These are phyloP conservation scores for Chunga burmeisteri DNA, from an alignment of 2,113 vertebrate genomes.

Conservation along the genomic window DNA sequence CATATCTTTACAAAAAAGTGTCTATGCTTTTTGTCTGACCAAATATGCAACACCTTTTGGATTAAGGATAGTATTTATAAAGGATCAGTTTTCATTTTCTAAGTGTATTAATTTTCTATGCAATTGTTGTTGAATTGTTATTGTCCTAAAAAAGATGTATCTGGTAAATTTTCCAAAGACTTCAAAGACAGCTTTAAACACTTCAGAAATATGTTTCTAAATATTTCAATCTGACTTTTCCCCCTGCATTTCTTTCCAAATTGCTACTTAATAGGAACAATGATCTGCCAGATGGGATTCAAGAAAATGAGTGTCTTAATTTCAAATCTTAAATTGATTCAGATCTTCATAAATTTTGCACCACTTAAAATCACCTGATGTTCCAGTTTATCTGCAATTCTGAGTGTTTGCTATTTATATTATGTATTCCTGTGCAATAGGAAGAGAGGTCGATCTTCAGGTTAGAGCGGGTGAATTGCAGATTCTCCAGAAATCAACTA, in stretches of 20 bases:
- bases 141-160: constrained; percentile 11
- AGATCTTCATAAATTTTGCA: neutral
- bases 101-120: constrained; percentile 56
- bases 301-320: neutral
- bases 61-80: constrained; percentile 74
- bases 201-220: constrained; percentile 20
- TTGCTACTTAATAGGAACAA: neutral
- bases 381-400: neutral
- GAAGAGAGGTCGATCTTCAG: neutral
- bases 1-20: constrained; percentile 69
- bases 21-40: constrained; percentile 71
- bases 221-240: constrained; percentile 12
- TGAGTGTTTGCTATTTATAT: neutral
- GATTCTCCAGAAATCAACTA: neutral
- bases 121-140: constrained; percentile 38
- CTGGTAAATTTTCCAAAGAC: constrained; percentile 47
- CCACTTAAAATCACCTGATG: neutral
- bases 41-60: constrained; percentile 63
- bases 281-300: neutral
- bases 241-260: constrained; percentile 35
- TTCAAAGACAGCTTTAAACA: constrained; percentile 35
- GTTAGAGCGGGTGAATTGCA: neutral
- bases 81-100: constrained; percentile 46
- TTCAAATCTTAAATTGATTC: neutral
- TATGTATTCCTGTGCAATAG: neutral